Base-by-base conservation (phyloP, 2,113 vertebrate species). In the Motacilla alba region DNA sequence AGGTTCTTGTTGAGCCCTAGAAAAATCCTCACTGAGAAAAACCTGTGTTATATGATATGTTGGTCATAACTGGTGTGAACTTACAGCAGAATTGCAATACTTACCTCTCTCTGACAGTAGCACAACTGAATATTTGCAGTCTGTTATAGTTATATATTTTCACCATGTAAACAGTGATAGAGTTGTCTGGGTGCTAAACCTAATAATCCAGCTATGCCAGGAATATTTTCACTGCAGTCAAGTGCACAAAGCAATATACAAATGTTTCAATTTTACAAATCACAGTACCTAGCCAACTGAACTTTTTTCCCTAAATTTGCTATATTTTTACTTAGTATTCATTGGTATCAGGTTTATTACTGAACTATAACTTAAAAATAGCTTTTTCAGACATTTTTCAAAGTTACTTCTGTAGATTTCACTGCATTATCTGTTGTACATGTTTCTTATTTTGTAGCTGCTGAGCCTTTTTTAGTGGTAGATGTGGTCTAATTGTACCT, bases 21-120 rank as follows among this genome's bases (percentile, higher is more conserved):
- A 94, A 90, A 95, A 95, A 87, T 81, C 52, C 53, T 91, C 35
- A 44, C 68, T 75, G 72, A 86, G 55, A 83, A 73, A 82, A 70
- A 60, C 23, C 30, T 93, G 69, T 77, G 33, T 64, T 85, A 74
- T 87, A 74, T 93, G 52, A 89, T 62, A 55, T 69, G 35, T 78
- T 59, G 70, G n/a, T 75, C 49, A 24, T 83, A 87, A 85, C 52
- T 58, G 9, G 15, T 58, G 47, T 41, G 14, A 85, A 64, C 28
- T 83, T 68, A 73, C 21, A 91, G 31, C 39, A 75, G 26, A 66
- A 50, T 44, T 83, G 56, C 39, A 77, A 23, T 31, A 37, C 35
- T 73, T 87, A 41, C 60, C 37, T 89, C 58, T 94, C 73, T 82
- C 80, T 81, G 72, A 66, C 76, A 83, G 41, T 26, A 92, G 30